These are phyloP conservation scores for Oryzias dopingdopingensis DNA, from an alignment of 2,797 vertebrate species.

Conservation along the genomic window DNA sequence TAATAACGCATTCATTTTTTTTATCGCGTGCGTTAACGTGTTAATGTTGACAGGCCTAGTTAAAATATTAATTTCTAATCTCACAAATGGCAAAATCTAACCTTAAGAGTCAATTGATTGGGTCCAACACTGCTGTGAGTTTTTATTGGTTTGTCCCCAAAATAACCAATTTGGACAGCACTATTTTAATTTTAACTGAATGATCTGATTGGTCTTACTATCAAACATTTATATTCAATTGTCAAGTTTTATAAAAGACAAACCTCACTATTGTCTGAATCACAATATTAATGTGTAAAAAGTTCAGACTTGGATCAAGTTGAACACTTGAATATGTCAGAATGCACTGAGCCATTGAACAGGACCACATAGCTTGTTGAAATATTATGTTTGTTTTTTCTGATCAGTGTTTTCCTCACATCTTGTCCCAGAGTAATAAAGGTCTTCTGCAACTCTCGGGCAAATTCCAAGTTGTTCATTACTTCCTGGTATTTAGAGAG, in stretches of 20 bases:
- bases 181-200: too few relatives aligned
- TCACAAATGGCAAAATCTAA: neutral
- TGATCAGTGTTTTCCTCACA: slow-evolving; percentile 75
- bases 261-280: too few relatives aligned
- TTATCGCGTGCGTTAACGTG: too few relatives aligned
- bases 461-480: slow-evolving; percentile 94
- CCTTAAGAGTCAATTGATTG: neutral
- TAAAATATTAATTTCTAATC: neutral
- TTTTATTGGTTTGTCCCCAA: neutral
- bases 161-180: neutral
- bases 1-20: too few relatives aligned
- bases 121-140: neutral
- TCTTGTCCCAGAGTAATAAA: slow-evolving; percentile 94
- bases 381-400: neutral
- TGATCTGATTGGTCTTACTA: too few relatives aligned
- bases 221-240: too few relatives aligned
- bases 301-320: too few relatives aligned
- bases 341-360: too few relatives aligned
- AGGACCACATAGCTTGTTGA: neutral
- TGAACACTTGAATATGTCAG: too few relatives aligned
- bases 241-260: too few relatives aligned
- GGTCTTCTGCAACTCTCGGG: slow-evolving; percentile 92
- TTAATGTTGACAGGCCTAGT: neutral
- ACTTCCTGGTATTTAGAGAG: slow-evolving; percentile 95
- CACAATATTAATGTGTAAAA: too few relatives aligned